Evolutionary conservation across 2,113 vertebrate species (phyloP).

Genomic region (Eretmochelys imbricata): DNA sequence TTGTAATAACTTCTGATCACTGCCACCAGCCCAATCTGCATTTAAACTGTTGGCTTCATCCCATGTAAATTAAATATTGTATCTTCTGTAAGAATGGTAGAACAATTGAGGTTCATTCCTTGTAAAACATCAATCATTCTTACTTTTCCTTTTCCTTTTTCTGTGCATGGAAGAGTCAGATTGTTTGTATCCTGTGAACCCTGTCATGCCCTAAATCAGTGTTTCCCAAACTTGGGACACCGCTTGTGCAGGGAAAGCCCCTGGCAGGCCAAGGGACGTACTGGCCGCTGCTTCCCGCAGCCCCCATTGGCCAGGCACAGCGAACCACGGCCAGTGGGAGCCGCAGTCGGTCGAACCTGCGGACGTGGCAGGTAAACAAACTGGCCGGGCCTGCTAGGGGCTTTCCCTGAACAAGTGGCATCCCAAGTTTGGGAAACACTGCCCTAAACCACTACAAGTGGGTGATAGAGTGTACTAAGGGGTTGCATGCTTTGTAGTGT

Average conservation of each 20-base stretch:
- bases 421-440: too few species aligned
- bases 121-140: not conserved
- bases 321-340: too few species aligned
- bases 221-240: too few species aligned
- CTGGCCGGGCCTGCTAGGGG: too few species aligned
- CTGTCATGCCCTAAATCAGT: not conserved
- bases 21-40: not conserved
- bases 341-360: too few species aligned
- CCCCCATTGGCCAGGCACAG: too few species aligned
- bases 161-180: not conserved
- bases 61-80: not conserved
- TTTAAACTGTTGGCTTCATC: not conserved
- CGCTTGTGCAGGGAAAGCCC: too few species aligned
- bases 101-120: not conserved
- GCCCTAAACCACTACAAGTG: not conserved
- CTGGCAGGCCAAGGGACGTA: too few species aligned
- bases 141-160: not conserved
- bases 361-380: too few species aligned
- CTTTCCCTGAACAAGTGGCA: too few species aligned
- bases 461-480: accelerated
- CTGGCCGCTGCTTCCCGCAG: too few species aligned
- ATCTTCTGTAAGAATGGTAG: not conserved
- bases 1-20: not conserved
- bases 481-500: not conserved
- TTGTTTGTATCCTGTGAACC: not conserved